Evolutionary conservation across 2,888 invertebrate genomes (phyloP), one percentile per base, ranked within the genome.

Genomic region (Caenorhabditis japonica): DNA sequence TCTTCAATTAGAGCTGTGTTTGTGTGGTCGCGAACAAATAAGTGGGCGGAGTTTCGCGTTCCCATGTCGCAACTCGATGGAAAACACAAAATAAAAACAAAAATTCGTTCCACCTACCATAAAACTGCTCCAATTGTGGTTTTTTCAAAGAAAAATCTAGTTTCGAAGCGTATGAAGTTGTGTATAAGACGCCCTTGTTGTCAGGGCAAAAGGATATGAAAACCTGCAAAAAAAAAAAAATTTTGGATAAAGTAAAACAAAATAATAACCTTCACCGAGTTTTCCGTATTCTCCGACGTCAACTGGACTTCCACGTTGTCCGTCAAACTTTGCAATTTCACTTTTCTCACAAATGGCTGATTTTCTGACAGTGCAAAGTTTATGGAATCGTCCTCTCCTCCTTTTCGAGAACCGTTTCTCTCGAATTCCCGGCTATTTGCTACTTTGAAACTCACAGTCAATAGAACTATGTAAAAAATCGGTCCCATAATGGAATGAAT

Each of bases 121-220:
- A 69, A 25, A 59, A 69, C 39, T 49, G n/a, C 41, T 69, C 69
- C 53, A 69, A 55, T 41, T 30, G 39, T 0, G 69, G 69, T 15
- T 55, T 60, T 23, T 34, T 55, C 41, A 60, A 13, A 17, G 33
- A 19, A 39, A 69, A 47, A 8, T 69, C 60, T 15, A 69, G 25
- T 13, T 33, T 36, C 12, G 68, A 52, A 3, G 68, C 43, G 30
- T 69, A 53, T 4, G 59, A 59, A 12, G 53, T 59, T 1, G 53
- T 53, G 36, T 60, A 69, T 17, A 60, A 55, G 15, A 53, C 36
- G n/a, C 69, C 69, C 12, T 41, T 39, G 19, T 47, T 55, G 0
- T 39, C 36, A 4, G 53, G 17, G 27, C 69, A 69, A 19, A 69
- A 69, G 3, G 60, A 34, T 10, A 69, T 60, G 43, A 39, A 69